Evolutionary conservation across 2,888 invertebrate species (phyloP).

Genomic region (Oscheius sp.): DNA sequence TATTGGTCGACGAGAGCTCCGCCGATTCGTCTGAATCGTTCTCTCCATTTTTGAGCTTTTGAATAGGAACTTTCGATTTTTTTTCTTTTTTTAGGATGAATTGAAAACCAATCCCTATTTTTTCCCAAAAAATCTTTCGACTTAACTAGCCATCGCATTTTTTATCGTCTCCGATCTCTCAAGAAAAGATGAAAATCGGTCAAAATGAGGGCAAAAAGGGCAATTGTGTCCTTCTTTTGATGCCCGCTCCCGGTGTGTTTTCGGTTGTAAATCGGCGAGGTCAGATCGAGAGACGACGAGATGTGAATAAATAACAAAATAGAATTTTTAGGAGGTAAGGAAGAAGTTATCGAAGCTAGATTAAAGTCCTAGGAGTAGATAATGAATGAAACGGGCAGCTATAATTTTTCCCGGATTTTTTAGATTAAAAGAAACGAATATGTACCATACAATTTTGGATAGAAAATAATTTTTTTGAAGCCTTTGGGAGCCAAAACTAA

Average conservation of each 20-base stretch:
- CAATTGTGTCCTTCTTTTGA: constrained; percentile 17
- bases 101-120: too few species aligned
- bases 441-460: too few species aligned
- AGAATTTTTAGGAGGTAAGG: too few species aligned
- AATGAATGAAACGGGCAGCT: too few species aligned
- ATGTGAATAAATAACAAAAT: too few species aligned
- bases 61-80: background rate
- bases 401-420: too few species aligned
- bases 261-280: constrained; percentile 28
- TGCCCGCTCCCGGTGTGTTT: constrained; percentile 21
- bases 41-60: background rate
- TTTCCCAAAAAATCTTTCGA: background rate
- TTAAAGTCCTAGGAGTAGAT: background rate
- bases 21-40: background rate
- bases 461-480: too few species aligned
- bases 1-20: constrained; percentile 28
- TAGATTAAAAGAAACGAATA: too few species aligned
- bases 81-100: too few species aligned
- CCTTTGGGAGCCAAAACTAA: too few species aligned
- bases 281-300: constrained; percentile 18
- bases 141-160: background rate
- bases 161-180: background rate
- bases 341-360: too few species aligned
- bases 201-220: constrained; percentile 29
- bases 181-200: constrained; percentile 12